phyloP scores from a whole-genome alignment of 1,140 invertebrate species.

The Tigriopus japonicus region DNA sequence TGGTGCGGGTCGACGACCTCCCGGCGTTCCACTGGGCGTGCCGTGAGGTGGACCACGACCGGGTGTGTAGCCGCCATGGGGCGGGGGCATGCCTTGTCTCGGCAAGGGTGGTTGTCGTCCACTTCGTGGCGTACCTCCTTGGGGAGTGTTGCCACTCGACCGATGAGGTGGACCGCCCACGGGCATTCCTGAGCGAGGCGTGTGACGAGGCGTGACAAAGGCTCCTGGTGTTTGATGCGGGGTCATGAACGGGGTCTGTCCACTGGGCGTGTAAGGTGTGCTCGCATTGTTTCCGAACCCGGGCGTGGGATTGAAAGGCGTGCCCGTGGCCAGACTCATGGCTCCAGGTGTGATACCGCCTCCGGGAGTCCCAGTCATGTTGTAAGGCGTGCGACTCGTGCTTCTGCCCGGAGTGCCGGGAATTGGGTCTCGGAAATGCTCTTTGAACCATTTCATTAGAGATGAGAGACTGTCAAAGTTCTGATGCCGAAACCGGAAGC shows the following conservation, averaged over 20 bases:
- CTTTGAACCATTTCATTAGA: slow-evolving; percentile 90
- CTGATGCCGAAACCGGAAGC: slow-evolving; percentile 71
- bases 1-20: slow-evolving; percentile 6
- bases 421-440: slow-evolving; percentile 79
- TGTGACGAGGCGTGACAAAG: slow-evolving; percentile 16
- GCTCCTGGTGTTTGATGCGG: slow-evolving; percentile 39
- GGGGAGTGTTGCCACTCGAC: too few relatives aligned
- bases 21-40: slow-evolving; percentile 25
- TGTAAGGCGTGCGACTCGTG: slow-evolving; percentile 41
- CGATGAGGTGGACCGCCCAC: too few relatives aligned
- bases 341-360: slow-evolving; percentile 48
- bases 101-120: slow-evolving; percentile 39
- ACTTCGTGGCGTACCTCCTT: slow-evolving; percentile 26
- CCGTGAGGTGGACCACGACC: not conserved
- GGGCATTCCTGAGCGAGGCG: slow-evolving; percentile 32
- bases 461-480: slow-evolving; percentile 64
- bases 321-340: slow-evolving; percentile 38
- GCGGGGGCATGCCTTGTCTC: slow-evolving; percentile 22
- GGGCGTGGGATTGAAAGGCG: slow-evolving; percentile 22
- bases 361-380: slow-evolving; percentile 35
- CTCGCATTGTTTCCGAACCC: slow-evolving; percentile 13
- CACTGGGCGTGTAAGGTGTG: slow-evolving; percentile 60
- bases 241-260: slow-evolving; percentile 75
- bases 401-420: slow-evolving; percentile 50
- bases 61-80: slow-evolving; percentile 22